Base-by-base conservation (phyloP, 2,113 vertebrate species). In the Odocoileus hemionus region DNA sequence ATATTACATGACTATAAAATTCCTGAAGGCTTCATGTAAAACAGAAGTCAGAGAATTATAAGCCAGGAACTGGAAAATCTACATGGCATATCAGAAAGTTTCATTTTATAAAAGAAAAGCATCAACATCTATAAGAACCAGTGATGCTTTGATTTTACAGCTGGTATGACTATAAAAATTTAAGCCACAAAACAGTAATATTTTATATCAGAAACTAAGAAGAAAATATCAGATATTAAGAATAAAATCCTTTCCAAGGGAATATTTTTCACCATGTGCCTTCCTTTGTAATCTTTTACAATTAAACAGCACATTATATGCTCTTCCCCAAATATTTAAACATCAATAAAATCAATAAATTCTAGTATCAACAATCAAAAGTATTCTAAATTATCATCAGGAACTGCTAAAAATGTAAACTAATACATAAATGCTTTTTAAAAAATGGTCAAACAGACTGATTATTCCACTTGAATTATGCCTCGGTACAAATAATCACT, bases 41-140 rank as follows among this genome's bases (percentile, higher is more conserved):
- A 91, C 21, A 74, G n/a, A 95, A 87, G 3, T 47, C 55, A 86
- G 14, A 88, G 45, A 17, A n/a, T 0, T 64, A 0, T 39, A 80
- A 54, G 52, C 94, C 50, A 94, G 33, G 11, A 97, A 92, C 4
- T 50, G 30, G 84, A 92, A 95, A 82, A 82, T 85, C 25, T 86
- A 76, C 4, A 85, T 39, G 11, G 80, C 78, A 15, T 82, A 36
- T 80, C 30, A 39, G 45, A 85, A 96, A 94, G 15, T 36, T 90
- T 82, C 30, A 86, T 88, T 88, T 94, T 79, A 45, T 61, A 82
- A 88, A 84, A 88, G 26, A 96, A 94, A 95, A 95, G 52, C 36
- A 84, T 84, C 33, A 92, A 12, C 15, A 85, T 67, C 16, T 95
- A 21, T 7, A 92, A 78, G 39, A 88, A 26, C 15, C 1, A 64